A percentile compares a stretch with the other conserved stretches of the same genome.
Evolutionary conservation across 2,888 invertebrate genomes (phyloP).

Genomic region (Gisinianus flammeolus): DNA sequence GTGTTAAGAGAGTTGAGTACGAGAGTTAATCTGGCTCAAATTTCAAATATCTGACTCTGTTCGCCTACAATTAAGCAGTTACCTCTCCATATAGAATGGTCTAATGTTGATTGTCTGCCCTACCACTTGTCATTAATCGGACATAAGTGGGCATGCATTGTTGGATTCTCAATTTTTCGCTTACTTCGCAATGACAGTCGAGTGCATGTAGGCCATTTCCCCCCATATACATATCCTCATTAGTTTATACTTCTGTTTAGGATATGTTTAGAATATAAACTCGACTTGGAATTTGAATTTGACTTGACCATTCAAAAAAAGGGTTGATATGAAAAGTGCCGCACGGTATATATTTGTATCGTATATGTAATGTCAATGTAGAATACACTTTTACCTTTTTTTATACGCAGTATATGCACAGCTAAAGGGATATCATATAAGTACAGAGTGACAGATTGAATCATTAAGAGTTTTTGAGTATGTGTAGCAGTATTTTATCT

Average conservation of each 20-base stretch:
- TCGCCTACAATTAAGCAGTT: background rate
- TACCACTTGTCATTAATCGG: background rate
- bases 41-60: background rate
- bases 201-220: background rate
- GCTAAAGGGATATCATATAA: background rate
- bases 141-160: constrained; percentile 13
- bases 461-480: background rate
- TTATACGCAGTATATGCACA: too few relatives aligned
- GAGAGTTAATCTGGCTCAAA: too few relatives aligned
- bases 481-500: background rate
- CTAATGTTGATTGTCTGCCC: constrained; percentile 10
- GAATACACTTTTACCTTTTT: background rate
- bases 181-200: background rate
- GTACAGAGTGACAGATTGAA: background rate
- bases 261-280: too few relatives aligned
- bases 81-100: background rate
- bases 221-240: background rate
- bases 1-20: background rate
- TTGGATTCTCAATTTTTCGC: background rate
- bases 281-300: too few relatives aligned
- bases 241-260: too few relatives aligned
- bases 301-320: too few relatives aligned
- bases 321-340: too few relatives aligned
- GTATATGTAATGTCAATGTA: background rate
- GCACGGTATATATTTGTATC: background rate